These are phyloP conservation scores for Zaprionus nigranus DNA, from an alignment of 1,140 invertebrate genomes.

Conservation along the genomic window DNA sequence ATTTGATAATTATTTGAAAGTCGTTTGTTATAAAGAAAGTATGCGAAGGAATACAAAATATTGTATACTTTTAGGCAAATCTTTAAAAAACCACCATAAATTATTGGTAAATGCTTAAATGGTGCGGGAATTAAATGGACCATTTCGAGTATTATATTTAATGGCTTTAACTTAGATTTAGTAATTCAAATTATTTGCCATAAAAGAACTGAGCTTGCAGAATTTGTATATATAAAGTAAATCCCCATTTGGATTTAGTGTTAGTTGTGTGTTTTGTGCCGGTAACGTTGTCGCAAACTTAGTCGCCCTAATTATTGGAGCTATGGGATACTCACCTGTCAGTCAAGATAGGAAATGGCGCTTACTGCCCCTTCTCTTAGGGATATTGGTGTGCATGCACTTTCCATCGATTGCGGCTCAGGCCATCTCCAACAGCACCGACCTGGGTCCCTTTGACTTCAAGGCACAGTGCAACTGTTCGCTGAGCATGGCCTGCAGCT, in stretches of 20 bases:
- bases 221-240: slow-evolving; percentile 18
- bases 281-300: not conserved
- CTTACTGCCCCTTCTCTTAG: slow-evolving; percentile 6
- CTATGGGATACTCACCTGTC: not conserved
- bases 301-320: not conserved
- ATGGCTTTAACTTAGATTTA: slow-evolving; percentile 5
- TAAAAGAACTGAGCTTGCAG: not conserved
- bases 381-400: not conserved
- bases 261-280: slow-evolving; percentile 12
- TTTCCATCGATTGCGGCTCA: not conserved
- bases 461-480: slow-evolving; percentile 50
- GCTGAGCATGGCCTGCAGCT: slow-evolving; percentile 53
- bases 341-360: not conserved
- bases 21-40: not conserved
- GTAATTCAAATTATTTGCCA: slow-evolving; percentile 9
- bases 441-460: slow-evolving; percentile 38
- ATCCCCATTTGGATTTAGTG: not conserved
- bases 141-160: slow-evolving; percentile 29
- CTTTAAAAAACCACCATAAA: not conserved
- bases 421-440: not conserved
- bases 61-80: not conserved
- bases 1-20: no score
- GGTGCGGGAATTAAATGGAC: slow-evolving; percentile 26
- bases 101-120: not conserved
- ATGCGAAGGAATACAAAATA: not conserved